Base-by-base conservation (phyloP, 2,797 vertebrate species). In the Gallinago solitaria region DNA sequence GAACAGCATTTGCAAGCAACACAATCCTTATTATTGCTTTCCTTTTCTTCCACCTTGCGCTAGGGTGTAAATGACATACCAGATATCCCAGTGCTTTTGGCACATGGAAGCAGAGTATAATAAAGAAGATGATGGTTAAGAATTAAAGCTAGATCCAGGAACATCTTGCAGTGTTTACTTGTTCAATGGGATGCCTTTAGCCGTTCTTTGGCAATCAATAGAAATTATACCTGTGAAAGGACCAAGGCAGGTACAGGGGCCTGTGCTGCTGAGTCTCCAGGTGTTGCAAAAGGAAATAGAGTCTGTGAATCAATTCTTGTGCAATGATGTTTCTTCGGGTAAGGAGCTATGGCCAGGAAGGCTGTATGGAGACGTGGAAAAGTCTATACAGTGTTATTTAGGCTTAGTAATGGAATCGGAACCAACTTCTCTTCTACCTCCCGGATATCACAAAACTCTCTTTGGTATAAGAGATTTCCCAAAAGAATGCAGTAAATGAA, bases 331-430 rank as follows among this genome's bases (percentile, higher is more conserved):
- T 30, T 18, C 25, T 35, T 37, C 11, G 16, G 53, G 3, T 5
- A 32, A 19, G 65, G 70, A n/a, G 8, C 33, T 60, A 1, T 6
- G 56, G 21, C 56, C 51, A 32, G 68, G 33, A 45, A 25, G 68
- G 33, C 45, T 53, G 39, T 8, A 9, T 11, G 9, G 5, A 16
- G 25, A 9, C 3, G 1, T 20, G 17, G 8, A 3, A 9, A 35
- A 35, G 21, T 16, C 68, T 69, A 20, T 14, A 3, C 35, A 12
- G 5, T 12, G 11, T 2, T 2, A 2, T 12, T 56, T 11, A 32
- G 28, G n/a, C 33, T 63, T 18, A 25, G 15, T 56, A 13, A 3
- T 33, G 35, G 39, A 56, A 37, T 20, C 6, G 6, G 37, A 67
- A 4, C 7, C 12, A 39, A 9, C 15, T 43, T 19, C 13, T 56